Conservation (phyloP, 1,140 invertebrate genomes). For the Pectinophora gossypiella region DNA sequence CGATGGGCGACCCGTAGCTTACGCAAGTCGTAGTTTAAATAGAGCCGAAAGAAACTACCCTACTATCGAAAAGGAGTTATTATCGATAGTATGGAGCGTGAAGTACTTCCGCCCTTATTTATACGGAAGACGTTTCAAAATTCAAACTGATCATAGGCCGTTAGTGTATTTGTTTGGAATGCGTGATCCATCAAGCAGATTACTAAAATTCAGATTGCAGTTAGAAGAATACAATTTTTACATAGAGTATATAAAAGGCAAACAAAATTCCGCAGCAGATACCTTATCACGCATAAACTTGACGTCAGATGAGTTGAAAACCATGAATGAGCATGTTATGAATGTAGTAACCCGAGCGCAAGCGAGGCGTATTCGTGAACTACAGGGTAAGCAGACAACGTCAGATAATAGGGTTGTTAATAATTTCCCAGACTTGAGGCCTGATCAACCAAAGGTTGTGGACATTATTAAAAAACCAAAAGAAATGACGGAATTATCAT, state of each 20-base stretch:
- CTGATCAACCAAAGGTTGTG: no score
- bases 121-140: constrained; percentile 38
- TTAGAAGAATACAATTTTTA: constrained; percentile 42
- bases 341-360: constrained; percentile 1
- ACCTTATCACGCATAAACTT: constrained; percentile 7
- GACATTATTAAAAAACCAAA: no score
- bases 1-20: constrained; percentile 44
- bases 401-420: no score
- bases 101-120: constrained; percentile 60
- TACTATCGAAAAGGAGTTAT: constrained; percentile 62
- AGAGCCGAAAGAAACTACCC: constrained; percentile 50
- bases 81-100: constrained; percentile 69
- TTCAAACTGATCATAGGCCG: constrained; percentile 49
- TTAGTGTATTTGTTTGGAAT: constrained; percentile 43
- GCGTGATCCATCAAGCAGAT: constrained; percentile 30
- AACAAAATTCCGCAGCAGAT: constrained; percentile 4
- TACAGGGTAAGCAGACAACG: no score
- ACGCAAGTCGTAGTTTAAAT: constrained; percentile 47
- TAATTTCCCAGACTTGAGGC: no score
- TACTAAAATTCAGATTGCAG: constrained; percentile 42
- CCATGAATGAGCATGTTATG: background rate
- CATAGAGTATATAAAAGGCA: constrained; percentile 32
- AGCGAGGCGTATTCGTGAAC: no score
- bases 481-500: no score
- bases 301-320: constrained; percentile 2